Conservation (phyloP, 2,113 vertebrate species). For the Hippocampus abdominalis region DNA sequence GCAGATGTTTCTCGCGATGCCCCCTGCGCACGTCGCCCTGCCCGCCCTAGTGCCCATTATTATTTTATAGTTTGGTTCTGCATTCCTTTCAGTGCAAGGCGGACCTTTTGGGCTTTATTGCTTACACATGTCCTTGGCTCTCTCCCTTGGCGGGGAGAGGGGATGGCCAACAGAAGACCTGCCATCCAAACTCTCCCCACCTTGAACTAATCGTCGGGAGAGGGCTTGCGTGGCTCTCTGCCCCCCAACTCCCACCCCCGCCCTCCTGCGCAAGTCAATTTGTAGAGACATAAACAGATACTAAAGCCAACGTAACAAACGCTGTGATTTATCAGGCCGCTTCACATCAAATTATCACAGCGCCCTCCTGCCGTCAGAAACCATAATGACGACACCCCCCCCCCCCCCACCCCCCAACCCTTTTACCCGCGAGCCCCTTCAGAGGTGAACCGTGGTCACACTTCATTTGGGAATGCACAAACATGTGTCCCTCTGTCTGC, state of each 20-base stretch:
- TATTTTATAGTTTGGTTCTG: conserved; percentile 99
- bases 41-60: conserved; percentile 84
- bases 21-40: conserved; percentile 45
- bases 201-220: conserved; percentile 97
- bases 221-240: conserved; percentile 75
- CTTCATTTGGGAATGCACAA: conserved; percentile 81
- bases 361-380: conserved; percentile 84
- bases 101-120: conserved; percentile 92
- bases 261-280: conserved; percentile 91
- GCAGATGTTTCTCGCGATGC: conserved; percentile 59
- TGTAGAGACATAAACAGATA: conserved; percentile 99
- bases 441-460: conserved; percentile 85
- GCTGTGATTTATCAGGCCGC: conserved; percentile 95
- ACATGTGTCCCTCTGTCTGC: conserved; percentile 80
- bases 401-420: rapidly evolving
- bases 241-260: conserved; percentile 75
- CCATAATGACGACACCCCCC: conserved; percentile 75
- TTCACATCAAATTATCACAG: conserved; percentile 99
- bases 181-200: conserved; percentile 92
- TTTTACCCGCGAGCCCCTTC: conserved; percentile 40
- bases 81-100: conserved; percentile 94
- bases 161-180: conserved; percentile 80
- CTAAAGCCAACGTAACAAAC: conserved; percentile 93
- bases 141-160: conserved; percentile 92
- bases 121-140: conserved; percentile 97